Percentiles rank a stretch among this genome's conserved stretches.
Evolutionary conservation across 1,140 invertebrate genomes (phyloP).

Genomic region (Brachionus paranguensis): DNA sequence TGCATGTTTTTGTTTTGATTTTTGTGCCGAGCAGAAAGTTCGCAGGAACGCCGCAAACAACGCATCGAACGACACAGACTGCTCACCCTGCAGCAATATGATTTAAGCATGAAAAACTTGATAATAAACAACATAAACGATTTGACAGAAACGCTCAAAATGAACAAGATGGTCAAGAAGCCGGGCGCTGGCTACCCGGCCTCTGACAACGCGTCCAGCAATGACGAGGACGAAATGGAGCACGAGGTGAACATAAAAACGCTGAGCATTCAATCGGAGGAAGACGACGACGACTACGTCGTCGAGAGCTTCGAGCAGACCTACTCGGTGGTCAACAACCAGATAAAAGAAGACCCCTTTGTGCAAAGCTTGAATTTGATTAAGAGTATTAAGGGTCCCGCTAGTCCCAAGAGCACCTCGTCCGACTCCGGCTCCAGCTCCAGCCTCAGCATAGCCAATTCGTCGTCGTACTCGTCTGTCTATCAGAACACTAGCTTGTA

Average conservation of each 20-base stretch:
- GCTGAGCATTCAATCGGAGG: background rate
- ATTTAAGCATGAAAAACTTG: conserved; percentile 38
- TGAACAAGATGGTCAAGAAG: conserved; percentile 18
- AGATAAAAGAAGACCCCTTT: background rate
- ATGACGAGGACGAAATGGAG: background rate
- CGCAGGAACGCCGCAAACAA: conserved; percentile 34
- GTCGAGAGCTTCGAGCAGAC: conserved; percentile 36
- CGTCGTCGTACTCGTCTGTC: background rate
- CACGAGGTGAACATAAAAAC: conserved; percentile 2
- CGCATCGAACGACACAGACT: conserved; percentile 27
- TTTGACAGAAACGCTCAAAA: conserved; percentile 24
- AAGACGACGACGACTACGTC: conserved; percentile 7
- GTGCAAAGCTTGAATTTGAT: background rate
- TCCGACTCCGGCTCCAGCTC: background rate
- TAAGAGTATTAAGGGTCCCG: background rate
- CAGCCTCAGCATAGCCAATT: background rate
- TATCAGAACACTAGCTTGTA: background rate
- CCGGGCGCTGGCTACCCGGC: background rate
- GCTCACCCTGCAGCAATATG: conserved; percentile 31
- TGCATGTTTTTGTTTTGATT: conserved; percentile 8
- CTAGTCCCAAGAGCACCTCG: conserved; percentile 1
- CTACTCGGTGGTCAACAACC: background rate
- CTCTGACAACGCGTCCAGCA: background rate
- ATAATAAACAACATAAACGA: conserved; percentile 38
- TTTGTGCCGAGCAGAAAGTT: background rate